Evolutionary conservation across 2,888 invertebrate genomes (phyloP).

Genomic region (Charanyca ferruginea): DNA sequence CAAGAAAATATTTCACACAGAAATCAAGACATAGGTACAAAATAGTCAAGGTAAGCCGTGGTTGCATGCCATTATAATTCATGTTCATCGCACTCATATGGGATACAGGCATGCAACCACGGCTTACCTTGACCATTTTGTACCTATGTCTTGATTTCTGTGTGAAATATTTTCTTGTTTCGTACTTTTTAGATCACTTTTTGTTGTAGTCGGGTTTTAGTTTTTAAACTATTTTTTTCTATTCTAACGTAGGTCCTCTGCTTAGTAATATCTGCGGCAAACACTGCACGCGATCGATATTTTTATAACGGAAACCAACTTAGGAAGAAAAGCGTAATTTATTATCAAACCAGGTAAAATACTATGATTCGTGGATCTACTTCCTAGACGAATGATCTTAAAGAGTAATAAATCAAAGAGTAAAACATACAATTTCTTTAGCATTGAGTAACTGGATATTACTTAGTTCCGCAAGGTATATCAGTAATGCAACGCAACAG

Average conservation of each 20-base stretch:
- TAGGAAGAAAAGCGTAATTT: constrained; percentile 26
- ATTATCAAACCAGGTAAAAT: constrained; percentile 25
- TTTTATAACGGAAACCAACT: constrained; percentile 26
- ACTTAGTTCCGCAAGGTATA: constrained; percentile 68
- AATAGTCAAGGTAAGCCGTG: too few relatives aligned
- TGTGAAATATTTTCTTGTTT: too few relatives aligned
- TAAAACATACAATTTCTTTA: constrained; percentile 41
- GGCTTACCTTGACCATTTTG: too few relatives aligned
- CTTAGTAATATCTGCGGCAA: constrained; percentile 25
- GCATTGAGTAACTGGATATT: constrained; percentile 50
- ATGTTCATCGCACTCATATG: too few relatives aligned
- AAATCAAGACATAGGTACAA: too few relatives aligned
- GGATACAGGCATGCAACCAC: too few relatives aligned
- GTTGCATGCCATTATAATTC: too few relatives aligned
- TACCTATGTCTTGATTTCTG: too few relatives aligned
- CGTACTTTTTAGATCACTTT: too few relatives aligned
- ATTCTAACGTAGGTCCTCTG: constrained; percentile 4
- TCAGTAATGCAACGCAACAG: constrained; percentile 54
- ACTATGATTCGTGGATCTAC: constrained; percentile 11
- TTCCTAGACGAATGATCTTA: constrained; percentile 32
- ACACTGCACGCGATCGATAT: constrained; percentile 34
- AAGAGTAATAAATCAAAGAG: constrained; percentile 28
- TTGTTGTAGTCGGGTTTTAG: too few relatives aligned
- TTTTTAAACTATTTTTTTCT: too few relatives aligned
- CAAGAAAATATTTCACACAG: too few relatives aligned